phyloP scores from a whole-genome alignment of 2,888 invertebrate species.

The Allolobophora icterica region DNA sequence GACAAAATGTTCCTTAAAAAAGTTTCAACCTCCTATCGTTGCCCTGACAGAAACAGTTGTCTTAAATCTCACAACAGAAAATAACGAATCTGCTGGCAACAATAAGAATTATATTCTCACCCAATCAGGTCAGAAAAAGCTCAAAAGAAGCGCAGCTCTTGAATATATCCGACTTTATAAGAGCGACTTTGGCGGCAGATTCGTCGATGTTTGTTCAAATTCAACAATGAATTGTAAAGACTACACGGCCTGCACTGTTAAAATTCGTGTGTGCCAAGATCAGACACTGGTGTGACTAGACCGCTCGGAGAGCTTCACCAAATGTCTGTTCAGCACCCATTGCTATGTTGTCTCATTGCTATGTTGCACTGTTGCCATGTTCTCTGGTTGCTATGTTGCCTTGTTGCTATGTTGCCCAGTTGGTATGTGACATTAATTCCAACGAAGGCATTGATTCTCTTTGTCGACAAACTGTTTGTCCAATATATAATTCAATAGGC shows the following conservation, averaged over 20 bases:
- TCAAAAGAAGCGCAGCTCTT: neutral
- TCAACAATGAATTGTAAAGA: neutral
- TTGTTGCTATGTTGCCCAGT: neutral
- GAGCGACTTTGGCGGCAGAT: neutral
- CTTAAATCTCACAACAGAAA: neutral
- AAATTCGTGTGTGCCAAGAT: neutral
- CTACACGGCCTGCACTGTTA: neutral
- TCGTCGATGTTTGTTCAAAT: neutral
- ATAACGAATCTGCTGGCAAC: neutral
- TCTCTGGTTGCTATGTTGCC: neutral
- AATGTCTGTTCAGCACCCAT: neutral
- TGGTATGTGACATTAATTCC: slow-evolving; percentile 41
- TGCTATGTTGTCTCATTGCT: neutral
- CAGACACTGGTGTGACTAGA: neutral
- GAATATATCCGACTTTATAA: neutral
- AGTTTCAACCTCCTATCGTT: neutral
- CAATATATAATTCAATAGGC: neutral
- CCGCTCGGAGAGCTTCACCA: neutral
- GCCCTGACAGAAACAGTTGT: neutral
- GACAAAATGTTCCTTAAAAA: neutral
- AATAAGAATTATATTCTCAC: neutral
- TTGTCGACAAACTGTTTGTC: neutral
- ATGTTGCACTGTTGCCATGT: too few species aligned
- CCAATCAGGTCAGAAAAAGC: neutral
- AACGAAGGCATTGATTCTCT: slow-evolving; percentile 22